Evolutionary conservation across 2,888 invertebrate species (phyloP).

Genomic region (Capitulum mitella): DNA sequence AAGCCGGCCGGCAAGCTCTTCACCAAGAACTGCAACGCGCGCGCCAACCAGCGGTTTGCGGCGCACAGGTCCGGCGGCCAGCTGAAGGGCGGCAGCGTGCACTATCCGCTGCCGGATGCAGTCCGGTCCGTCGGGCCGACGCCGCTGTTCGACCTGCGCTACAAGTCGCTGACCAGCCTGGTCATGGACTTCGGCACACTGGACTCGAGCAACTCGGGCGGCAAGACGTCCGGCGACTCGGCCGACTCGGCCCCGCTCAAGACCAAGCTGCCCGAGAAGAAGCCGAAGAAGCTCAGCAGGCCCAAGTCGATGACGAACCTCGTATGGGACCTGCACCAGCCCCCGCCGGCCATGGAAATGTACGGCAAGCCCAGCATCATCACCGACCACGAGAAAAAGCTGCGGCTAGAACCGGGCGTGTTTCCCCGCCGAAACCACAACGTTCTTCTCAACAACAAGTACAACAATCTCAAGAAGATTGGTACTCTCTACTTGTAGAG

Average conservation of each 20-base stretch:
- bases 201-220: constrained; percentile 81
- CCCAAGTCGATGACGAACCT: constrained; percentile 79
- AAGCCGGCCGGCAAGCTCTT: constrained; percentile 57
- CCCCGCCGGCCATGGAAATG: constrained; percentile 40
- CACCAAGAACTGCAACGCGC: constrained; percentile 64
- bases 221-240: constrained; percentile 76
- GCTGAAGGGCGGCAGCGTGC: constrained; percentile 47
- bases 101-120: constrained; percentile 20
- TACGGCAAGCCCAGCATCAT: constrained; percentile 31
- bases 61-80: constrained; percentile 65
- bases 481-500: constrained; percentile 52
- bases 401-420: constrained; percentile 45
- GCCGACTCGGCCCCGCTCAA: constrained; percentile 49
- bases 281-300: constrained; percentile 66
- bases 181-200: constrained; percentile 67
- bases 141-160: constrained; percentile 66
- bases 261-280: constrained; percentile 63
- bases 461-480: constrained; percentile 53
- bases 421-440: constrained; percentile 51
- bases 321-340: constrained; percentile 48
- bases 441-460: constrained; percentile 46
- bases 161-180: constrained; percentile 45
- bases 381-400: constrained; percentile 33
- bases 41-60: constrained; percentile 53
- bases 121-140: constrained; percentile 50